phyloP scores from a whole-genome alignment of 2,797 vertebrate genomes.

The Phaenicophaeus curvirostris region DNA sequence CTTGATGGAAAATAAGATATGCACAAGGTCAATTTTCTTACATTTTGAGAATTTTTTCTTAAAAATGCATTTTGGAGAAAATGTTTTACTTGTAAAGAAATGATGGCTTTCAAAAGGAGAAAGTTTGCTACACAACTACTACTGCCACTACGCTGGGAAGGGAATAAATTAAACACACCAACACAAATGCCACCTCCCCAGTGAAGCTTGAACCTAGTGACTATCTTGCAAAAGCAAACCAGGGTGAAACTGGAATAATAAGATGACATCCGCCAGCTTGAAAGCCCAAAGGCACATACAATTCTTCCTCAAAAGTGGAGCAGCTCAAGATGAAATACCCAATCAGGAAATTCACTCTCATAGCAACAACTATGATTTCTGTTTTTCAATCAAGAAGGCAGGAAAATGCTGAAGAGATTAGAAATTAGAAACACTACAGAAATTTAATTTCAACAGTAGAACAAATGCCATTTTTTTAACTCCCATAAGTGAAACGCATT shows the following conservation, averaged over 20 bases:
- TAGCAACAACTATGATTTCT: not conserved
- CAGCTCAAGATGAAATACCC: not conserved
- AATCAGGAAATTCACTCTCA: not conserved
- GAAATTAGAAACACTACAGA: not conserved
- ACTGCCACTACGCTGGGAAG: accelerated
- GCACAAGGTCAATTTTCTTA: not conserved
- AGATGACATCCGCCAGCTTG: not conserved
- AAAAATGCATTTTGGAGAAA: not conserved
- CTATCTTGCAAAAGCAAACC: not conserved
- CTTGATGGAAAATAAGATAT: not conserved
- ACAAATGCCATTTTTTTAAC: not conserved
- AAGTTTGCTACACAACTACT: not conserved
- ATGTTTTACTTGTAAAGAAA: not conserved
- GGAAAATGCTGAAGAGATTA: not conserved
- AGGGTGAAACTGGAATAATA: not conserved
- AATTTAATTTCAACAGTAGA: not conserved
- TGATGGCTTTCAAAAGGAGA: not conserved
- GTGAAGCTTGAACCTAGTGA: not conserved
- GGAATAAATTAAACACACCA: not conserved
- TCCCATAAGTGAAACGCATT: not conserved
- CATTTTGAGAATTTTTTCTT: not conserved
- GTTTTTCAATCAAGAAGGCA: not conserved
- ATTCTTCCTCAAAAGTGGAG: not conserved
- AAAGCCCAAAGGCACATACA: not conserved
- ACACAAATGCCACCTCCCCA: accelerated